Percentiles rank a stretch among this genome's conserved stretches.
These are phyloP conservation scores for Nothocercus julius DNA, from an alignment of 2,113 vertebrate species.

Conservation along the genomic window DNA sequence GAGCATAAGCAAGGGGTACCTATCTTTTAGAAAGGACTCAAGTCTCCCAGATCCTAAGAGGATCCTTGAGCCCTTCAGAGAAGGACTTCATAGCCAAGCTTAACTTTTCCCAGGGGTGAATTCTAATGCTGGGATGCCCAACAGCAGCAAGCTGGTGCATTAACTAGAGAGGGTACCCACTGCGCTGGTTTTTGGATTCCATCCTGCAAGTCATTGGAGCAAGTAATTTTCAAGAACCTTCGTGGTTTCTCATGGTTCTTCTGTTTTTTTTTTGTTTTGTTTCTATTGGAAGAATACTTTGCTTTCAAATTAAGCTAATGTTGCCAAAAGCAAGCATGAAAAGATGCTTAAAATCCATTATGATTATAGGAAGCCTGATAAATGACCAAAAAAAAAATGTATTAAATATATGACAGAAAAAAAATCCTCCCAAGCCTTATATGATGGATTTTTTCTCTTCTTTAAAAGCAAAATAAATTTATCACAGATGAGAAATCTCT, in stretches of 20 bases:
- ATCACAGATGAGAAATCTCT: conserved; percentile 16
- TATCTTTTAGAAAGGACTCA: background rate
- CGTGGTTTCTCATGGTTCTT: background rate
- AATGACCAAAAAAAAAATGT: background rate
- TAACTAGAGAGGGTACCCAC: background rate
- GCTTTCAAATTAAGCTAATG: conserved; percentile 10
- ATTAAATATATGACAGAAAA: conserved; percentile 42
- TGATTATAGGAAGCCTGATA: conserved; percentile 9
- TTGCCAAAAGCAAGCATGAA: background rate
- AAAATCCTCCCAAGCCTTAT: conserved; percentile 17
- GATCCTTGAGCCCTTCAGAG: background rate
- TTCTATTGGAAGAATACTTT: background rate
- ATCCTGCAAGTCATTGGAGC: background rate
- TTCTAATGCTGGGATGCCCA: background rate
- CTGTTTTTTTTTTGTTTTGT: background rate
- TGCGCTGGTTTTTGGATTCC: background rate
- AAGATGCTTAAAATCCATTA: background rate
- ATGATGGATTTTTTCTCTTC: conserved; percentile 13
- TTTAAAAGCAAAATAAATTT: conserved; percentile 50
- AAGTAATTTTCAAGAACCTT: background rate
- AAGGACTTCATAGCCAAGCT: background rate
- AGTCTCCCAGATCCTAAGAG: background rate
- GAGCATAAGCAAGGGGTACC: background rate
- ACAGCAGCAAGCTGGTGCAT: background rate
- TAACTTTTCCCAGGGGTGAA: background rate